Percentiles rank a stretch among this genome's conserved stretches.
Evolutionary conservation across 2,888 invertebrate genomes (phyloP).

Genomic region (Tipula vernalis): DNA sequence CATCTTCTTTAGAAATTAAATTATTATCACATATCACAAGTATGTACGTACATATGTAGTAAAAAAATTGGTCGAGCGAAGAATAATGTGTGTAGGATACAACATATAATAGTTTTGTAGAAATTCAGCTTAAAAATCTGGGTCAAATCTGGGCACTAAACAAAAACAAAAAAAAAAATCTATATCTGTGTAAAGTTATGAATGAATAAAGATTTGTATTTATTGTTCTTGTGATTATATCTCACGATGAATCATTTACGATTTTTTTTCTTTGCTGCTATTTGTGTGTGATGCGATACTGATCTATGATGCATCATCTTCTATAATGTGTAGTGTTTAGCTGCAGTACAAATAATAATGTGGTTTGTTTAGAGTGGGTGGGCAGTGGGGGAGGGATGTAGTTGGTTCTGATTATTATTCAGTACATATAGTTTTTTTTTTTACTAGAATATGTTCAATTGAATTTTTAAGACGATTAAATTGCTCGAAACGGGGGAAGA

Average conservation of each 20-base stretch:
- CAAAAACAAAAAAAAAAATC: neutral
- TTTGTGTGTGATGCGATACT: neutral
- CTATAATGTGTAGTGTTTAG: too few relatives aligned
- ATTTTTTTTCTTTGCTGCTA: neutral
- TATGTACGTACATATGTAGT: neutral
- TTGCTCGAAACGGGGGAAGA: neutral
- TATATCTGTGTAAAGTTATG: neutral
- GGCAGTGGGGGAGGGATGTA: neutral
- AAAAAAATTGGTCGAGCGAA: neutral
- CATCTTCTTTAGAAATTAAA: neutral
- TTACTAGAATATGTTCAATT: neutral
- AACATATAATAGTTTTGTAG: neutral
- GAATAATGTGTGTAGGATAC: neutral
- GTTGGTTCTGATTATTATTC: too few relatives aligned
- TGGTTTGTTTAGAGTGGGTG: too few relatives aligned
- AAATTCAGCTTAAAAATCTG: neutral
- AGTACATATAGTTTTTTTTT: too few relatives aligned
- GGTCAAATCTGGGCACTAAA: neutral
- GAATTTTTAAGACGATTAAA: neutral
- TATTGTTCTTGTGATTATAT: neutral
- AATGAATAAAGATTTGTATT: neutral
- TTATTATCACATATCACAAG: neutral
- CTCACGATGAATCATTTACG: neutral
- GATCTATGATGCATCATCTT: too few relatives aligned
- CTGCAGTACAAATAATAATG: too few relatives aligned